phyloP scores from a whole-genome alignment of 2,797 vertebrate genomes.

The Tragopan temminckii region DNA sequence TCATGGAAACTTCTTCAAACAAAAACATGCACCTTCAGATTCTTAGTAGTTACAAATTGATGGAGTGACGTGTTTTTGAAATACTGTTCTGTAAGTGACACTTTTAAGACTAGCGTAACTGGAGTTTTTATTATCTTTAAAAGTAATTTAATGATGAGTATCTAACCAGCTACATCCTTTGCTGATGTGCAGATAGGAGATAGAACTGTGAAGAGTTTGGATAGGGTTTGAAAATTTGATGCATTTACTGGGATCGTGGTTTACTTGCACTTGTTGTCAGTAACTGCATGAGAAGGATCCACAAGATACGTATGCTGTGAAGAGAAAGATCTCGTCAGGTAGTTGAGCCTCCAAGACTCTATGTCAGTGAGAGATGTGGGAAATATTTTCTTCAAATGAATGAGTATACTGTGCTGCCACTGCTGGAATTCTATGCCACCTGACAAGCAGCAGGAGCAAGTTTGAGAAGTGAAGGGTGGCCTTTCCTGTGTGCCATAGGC shows the following conservation, averaged over 20 bases:
- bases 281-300: background rate
- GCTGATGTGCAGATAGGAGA: background rate
- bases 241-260: fast-evolving
- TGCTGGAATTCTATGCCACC: background rate
- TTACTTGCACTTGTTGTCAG: background rate
- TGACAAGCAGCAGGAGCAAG: background rate
- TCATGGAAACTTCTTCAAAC: background rate
- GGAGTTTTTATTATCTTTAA: background rate
- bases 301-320: fast-evolving
- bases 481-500: background rate
- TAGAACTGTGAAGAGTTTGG: background rate
- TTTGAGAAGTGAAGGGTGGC: background rate
- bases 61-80: background rate
- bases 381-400: background rate
- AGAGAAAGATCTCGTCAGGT: fast-evolving
- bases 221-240: background rate
- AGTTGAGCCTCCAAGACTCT: background rate
- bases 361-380: background rate
- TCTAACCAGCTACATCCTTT: background rate
- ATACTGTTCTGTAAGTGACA: background rate
- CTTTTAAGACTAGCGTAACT: background rate
- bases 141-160: background rate
- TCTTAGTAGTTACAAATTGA: background rate
- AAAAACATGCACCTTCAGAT: background rate
- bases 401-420: background rate